Evolutionary conservation across 1,140 invertebrate species (phyloP).

Genomic region (Neodiprion fabricii): DNA sequence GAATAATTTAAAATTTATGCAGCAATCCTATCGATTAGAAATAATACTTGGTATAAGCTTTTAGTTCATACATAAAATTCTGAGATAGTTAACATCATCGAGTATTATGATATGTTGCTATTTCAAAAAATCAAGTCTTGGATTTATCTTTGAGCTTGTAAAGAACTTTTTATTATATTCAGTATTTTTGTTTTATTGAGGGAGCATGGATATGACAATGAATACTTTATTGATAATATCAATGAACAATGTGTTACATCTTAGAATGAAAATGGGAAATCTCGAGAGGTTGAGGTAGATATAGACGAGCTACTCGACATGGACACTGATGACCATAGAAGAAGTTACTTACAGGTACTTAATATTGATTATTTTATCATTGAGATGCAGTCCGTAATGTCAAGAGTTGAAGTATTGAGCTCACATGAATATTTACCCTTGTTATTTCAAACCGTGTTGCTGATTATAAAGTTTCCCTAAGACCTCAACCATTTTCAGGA

Average conservation of each 20-base stretch:
- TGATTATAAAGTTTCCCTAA: slow-evolving; percentile 11
- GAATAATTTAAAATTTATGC: too few species aligned
- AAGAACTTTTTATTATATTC: slow-evolving; percentile 8
- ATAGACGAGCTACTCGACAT: slow-evolving; percentile 93
- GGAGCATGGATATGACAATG: not conserved
- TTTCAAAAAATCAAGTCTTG: not conserved
- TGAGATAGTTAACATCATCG: too few species aligned
- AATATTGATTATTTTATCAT: slow-evolving; percentile 14
- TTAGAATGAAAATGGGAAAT: slow-evolving; percentile 65
- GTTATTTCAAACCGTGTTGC: slow-evolving; percentile 12
- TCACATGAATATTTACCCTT: slow-evolving; percentile 13
- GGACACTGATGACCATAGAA: slow-evolving; percentile 84
- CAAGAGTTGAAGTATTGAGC: too few species aligned
- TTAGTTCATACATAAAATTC: too few species aligned
- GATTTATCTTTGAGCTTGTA: slow-evolving; percentile 3
- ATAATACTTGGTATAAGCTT: too few species aligned
- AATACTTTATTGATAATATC: slow-evolving; percentile 13
- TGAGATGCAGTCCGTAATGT: not conserved
- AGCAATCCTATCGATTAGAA: too few species aligned
- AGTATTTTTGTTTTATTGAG: slow-evolving; percentile 6
- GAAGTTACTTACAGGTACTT: slow-evolving; percentile 82
- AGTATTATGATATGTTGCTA: not conserved
- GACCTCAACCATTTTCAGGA: slow-evolving; percentile 62
- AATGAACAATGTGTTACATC: slow-evolving; percentile 31
- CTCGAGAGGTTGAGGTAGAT: slow-evolving; percentile 87